Base-by-base conservation (phyloP, 2,888 invertebrate species). In the Stenchaetothrips biformis region DNA sequence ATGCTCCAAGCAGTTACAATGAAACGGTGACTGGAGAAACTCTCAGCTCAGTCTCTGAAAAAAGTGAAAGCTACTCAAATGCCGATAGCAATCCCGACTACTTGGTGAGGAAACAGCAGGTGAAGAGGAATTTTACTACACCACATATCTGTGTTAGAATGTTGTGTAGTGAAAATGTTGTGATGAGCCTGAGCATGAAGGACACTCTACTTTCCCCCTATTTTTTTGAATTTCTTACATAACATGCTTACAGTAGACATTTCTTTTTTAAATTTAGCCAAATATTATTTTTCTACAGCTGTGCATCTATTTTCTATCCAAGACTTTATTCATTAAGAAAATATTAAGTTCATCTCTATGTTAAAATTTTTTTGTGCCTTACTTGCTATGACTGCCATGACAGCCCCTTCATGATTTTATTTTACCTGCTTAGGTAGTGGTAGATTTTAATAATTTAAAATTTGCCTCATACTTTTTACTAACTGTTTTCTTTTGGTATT, bases 1-100 rank as follows among this genome's bases (percentile, higher is more conserved):
- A 97, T 87, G 96, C 96, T 25, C 96, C 96, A 1, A 96, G 96
- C 67, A 96, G 95, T 79, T 96, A 96, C 89, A 97, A 96, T 86
- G 96, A 96, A 87, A 96, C 96, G 0, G 95, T 96, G 87, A 96
- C 96, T 53, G 96, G 96, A 79, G 96, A 97, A 87, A 95, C 95
- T 0, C 89, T 96, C 81, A 96, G 96, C 85, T 96, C 96, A 3
- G 96, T 96, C 79, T 96, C 96, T 49, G 96, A 96, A 89, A 97
- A 97, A 88, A 96, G 96, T 82, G 96, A 96, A 88, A 96, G 95
- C 48, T 96, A 96, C 87, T 95, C 96, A 82, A 95, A 95, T 86
- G 95, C 95, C 86, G 94, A 91, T 84, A 91, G 91, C 85, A 90
- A 91, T 85, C 92, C 92, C 84, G 93, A 94, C 88, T 94, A 93